A percentile compares a stretch with the other conserved stretches of the same genome.
phyloP scores from a whole-genome alignment of 2,888 invertebrate species.

The Cheilosia grossa region DNA sequence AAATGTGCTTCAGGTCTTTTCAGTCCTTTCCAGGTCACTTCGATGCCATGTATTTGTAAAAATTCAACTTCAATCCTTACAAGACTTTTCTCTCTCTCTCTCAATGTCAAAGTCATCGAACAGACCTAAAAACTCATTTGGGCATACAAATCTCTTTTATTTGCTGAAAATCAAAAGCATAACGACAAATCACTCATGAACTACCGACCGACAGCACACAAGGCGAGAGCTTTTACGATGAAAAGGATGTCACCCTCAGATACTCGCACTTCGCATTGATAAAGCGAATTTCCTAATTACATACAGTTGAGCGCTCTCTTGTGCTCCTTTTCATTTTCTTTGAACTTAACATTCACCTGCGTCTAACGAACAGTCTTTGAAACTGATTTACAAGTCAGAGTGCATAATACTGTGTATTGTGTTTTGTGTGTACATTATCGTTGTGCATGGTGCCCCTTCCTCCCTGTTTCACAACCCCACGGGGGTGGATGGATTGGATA shows the following conservation, averaged over 20 bases:
- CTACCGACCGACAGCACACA: conserved; percentile 17
- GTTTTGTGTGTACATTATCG: conserved; percentile 60
- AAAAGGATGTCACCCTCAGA: conserved; percentile 64
- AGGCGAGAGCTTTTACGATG: conserved; percentile 58
- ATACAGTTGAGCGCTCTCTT: conserved; percentile 70
- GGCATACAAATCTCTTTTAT: conserved; percentile 22
- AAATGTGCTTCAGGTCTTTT: no score
- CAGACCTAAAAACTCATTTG: conserved; percentile 50
- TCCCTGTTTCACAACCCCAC: conserved; percentile 31
- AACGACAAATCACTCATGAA: conserved; percentile 46
- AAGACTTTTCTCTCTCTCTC: neutral
- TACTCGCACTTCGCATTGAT: conserved; percentile 62
- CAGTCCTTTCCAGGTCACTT: no score
- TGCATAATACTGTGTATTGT: conserved; percentile 61
- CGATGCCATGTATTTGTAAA: no score
- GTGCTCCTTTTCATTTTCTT: conserved; percentile 60
- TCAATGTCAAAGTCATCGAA: conserved; percentile 57
- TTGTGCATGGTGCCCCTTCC: conserved; percentile 34
- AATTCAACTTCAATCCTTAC: neutral
- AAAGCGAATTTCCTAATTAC: conserved; percentile 69
- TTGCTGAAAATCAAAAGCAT: neutral
- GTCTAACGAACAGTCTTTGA: conserved; percentile 68
- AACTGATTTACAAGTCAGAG: conserved; percentile 69
- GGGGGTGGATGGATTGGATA: neutral
- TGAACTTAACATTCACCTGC: conserved; percentile 71